Percentiles rank a stretch among this genome's conserved stretches.
These are phyloP conservation scores for Malacoraja senta DNA, from an alignment of 2,797 vertebrate species.

Conservation along the genomic window DNA sequence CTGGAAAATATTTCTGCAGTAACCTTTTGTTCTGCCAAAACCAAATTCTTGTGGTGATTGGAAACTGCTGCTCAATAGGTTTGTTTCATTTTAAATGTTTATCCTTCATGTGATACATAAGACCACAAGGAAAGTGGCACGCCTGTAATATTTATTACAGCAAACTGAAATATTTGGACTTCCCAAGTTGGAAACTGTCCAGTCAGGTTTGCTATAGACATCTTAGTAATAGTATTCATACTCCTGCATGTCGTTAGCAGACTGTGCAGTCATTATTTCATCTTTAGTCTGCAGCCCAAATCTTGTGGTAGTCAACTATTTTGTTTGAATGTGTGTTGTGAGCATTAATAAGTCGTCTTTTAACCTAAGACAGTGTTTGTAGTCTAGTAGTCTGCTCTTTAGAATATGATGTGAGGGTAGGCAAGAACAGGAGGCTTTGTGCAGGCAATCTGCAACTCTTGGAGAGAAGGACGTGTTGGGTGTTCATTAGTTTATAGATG, in stretches of 20 bases:
- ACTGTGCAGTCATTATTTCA: neutral
- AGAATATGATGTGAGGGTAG: no score
- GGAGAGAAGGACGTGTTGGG: no score
- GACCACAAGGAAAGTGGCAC: conserved; percentile 7
- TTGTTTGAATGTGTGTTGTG: neutral
- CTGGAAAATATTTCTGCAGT: conserved; percentile 17
- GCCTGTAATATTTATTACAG: neutral
- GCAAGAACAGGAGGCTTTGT: no score
- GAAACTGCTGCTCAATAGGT: conserved; percentile 35
- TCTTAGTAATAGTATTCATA: neutral
- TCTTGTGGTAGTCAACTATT: neutral
- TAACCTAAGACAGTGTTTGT: neutral
- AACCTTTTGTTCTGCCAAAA: conserved; percentile 17
- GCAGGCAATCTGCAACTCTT: no score
- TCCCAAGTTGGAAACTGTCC: neutral
- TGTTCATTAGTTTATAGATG: no score
- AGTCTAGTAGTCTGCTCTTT: no score
- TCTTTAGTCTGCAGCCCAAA: neutral
- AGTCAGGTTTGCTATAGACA: neutral
- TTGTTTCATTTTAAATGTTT: conserved; percentile 37
- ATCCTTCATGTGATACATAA: conserved; percentile 1
- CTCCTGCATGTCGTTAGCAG: neutral
- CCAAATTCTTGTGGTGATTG: conserved; percentile 29
- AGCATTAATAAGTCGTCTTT: neutral
- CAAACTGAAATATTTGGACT: neutral